Percentiles rank a stretch among this genome's conserved stretches.
Evolutionary conservation across 2,888 invertebrate species (phyloP).

Genomic region (Cryptosula pallasiana): DNA sequence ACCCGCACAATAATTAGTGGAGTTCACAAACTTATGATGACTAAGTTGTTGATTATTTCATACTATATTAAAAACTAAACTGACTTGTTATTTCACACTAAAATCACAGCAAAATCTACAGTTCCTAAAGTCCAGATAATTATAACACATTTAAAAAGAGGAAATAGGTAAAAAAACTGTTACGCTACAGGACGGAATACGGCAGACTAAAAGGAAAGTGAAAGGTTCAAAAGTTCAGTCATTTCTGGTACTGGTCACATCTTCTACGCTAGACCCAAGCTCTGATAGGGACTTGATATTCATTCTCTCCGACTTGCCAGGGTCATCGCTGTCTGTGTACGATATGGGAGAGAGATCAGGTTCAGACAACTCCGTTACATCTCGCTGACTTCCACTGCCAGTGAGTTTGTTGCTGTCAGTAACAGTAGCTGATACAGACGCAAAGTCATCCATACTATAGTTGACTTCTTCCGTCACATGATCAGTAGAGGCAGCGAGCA

Average conservation of each 20-base stretch:
- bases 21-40: too few relatives aligned
- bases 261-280: conserved; percentile 8
- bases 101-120: too few relatives aligned
- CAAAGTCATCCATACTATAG: conserved; percentile 14
- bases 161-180: too few relatives aligned
- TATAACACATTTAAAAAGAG: too few relatives aligned
- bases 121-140: too few relatives aligned
- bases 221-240: too few relatives aligned
- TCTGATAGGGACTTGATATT: conserved; percentile 12
- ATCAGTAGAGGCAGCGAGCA: background rate
- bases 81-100: too few relatives aligned
- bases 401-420: background rate
- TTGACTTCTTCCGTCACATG: background rate
- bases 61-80: too few relatives aligned
- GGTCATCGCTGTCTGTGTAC: background rate
- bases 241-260: background rate
- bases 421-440: background rate
- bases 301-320: background rate
- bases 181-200: too few relatives aligned
- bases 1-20: too few relatives aligned
- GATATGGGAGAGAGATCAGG: conserved; percentile 8
- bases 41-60: too few relatives aligned
- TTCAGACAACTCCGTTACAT: background rate
- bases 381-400: background rate
- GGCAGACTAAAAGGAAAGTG: too few relatives aligned